These are phyloP conservation scores for Numenius phaeopus DNA, from an alignment of 2,797 vertebrate genomes.

Conservation along the genomic window DNA sequence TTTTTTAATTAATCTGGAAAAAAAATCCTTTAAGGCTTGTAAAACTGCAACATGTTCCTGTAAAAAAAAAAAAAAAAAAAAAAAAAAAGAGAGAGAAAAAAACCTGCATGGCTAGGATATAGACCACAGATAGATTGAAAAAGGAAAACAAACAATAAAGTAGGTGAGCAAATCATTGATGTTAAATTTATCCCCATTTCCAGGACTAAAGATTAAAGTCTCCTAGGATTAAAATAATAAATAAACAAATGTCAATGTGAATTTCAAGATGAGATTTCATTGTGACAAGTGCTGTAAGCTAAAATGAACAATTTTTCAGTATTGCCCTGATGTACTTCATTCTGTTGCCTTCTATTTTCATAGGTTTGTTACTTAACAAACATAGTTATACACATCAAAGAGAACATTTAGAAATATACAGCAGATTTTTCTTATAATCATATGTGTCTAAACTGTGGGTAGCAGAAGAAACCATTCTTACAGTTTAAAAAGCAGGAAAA, in stretches of 20 bases:
- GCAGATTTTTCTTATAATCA: slow-evolving; percentile 18
- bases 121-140: neutral
- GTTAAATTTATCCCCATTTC: neutral
- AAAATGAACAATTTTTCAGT: slow-evolving; percentile 59
- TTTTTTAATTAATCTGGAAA: slow-evolving; percentile 60
- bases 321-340: slow-evolving; percentile 36
- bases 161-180: neutral
- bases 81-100: neutral
- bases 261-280: neutral
- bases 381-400: neutral
- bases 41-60: slow-evolving; percentile 40
- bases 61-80: neutral
- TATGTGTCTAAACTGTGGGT: neutral
- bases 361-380: slow-evolving; percentile 63
- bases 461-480: neutral
- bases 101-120: neutral
- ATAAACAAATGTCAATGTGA: neutral
- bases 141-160: neutral
- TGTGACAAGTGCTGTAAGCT: slow-evolving; percentile 22
- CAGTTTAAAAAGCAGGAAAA: neutral
- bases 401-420: neutral
- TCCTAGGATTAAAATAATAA: slow-evolving; percentile 8
- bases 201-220: neutral
- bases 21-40: slow-evolving; percentile 9
- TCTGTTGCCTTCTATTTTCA: slow-evolving; percentile 62